Conservation (phyloP, 2,797 vertebrate species). For the Enteromius afrohamiltoni region DNA sequence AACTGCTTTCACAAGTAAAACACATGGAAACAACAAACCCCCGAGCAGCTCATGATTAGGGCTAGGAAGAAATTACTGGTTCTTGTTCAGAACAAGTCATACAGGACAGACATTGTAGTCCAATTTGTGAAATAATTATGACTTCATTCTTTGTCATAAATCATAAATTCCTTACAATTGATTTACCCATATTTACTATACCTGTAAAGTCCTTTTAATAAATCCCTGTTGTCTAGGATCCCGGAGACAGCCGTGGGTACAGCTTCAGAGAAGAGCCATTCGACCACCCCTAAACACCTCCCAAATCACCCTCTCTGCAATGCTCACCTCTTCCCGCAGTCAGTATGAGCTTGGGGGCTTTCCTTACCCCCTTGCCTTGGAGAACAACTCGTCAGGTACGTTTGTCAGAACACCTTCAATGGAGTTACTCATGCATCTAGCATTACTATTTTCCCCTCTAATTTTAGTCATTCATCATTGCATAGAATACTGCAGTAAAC, state of each 20-base stretch:
- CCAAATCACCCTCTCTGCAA: conserved; percentile 80
- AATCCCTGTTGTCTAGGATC: conserved; percentile 69
- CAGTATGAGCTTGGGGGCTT: conserved; percentile 80
- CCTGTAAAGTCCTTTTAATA: background rate
- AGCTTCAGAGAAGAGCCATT: conserved; percentile 81
- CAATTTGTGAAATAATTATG: background rate
- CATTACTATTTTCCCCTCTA: background rate
- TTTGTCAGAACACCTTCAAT: background rate
- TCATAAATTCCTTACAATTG: background rate
- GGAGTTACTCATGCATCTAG: background rate
- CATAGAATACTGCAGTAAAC: background rate
- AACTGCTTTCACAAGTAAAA: conserved; percentile 27
- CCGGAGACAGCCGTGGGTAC: conserved; percentile 83
- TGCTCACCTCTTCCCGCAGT: conserved; percentile 80
- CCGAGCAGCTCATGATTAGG: conserved; percentile 12
- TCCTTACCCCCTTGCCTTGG: conserved; percentile 82
- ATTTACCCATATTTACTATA: background rate
- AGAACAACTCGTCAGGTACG: conserved; percentile 78
- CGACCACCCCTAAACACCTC: conserved; percentile 78
- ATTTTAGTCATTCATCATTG: background rate
- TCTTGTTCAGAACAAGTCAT: background rate
- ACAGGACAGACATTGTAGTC: background rate
- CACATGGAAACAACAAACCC: conserved; percentile 20
- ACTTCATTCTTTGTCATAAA: background rate
- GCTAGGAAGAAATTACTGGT: background rate